A percentile compares a stretch with the other conserved stretches of the same genome.
Evolutionary conservation across 1,140 invertebrate species (phyloP).

Genomic region (Steinernema khuongi): DNA sequence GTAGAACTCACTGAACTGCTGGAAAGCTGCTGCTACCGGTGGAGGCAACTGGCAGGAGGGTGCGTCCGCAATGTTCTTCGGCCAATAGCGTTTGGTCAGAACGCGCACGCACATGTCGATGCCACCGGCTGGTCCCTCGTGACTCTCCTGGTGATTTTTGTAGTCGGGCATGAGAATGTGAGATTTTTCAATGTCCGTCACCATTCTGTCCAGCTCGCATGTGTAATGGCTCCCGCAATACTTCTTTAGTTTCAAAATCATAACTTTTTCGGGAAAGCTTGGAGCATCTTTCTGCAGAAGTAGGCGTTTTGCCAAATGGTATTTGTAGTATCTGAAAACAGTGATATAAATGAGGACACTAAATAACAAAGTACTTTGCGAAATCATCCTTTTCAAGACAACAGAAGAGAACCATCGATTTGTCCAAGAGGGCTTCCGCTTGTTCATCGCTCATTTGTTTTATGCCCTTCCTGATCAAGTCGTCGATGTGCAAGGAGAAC

Average conservation of each 20-base stretch:
- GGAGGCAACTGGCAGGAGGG: constrained; percentile 87
- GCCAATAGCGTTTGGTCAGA: constrained; percentile 97
- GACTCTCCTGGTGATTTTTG: constrained; percentile 34
- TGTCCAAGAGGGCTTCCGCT: constrained; percentile 92
- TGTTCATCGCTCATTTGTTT: constrained; percentile 99
- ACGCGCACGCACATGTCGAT: constrained; percentile 94
- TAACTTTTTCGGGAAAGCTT: constrained; percentile 98
- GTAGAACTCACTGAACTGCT: constrained; percentile 83
- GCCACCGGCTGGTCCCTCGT: constrained; percentile 68
- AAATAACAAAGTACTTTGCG: constrained; percentile 73
- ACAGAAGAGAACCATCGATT: constrained; percentile 97
- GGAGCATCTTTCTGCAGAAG: constrained; percentile 95
- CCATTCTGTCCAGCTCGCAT: constrained; percentile 98
- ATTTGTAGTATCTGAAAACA: constrained; percentile 72
- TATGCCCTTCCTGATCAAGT: constrained; percentile 97
- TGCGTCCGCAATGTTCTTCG: constrained; percentile 79
- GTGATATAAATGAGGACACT: not conserved
- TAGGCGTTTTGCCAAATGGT: constrained; percentile 92
- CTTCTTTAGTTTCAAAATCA: constrained; percentile 96
- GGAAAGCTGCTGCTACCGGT: constrained; percentile 82
- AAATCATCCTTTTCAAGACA: constrained; percentile 99
- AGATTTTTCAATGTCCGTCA: constrained; percentile 99
- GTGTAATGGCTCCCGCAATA: constrained; percentile 83
- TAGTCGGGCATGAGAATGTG: constrained; percentile 98
- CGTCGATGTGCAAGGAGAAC: constrained; percentile 96